These are phyloP conservation scores for Drepana arcuata DNA, from an alignment of 1,140 invertebrate genomes.

Conservation along the genomic window DNA sequence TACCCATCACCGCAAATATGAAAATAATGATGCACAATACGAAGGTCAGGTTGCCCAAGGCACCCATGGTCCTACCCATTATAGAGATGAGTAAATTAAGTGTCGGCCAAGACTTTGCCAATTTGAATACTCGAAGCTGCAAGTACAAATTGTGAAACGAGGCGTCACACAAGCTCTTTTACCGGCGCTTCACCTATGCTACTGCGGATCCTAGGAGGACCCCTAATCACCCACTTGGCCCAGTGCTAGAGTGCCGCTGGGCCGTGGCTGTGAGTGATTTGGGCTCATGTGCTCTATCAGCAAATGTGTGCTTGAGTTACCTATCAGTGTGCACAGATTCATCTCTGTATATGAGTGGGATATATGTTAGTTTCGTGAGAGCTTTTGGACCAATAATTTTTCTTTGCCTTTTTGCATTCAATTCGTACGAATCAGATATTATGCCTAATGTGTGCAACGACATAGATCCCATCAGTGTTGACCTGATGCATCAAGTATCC, in stretches of 20 bases:
- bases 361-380: constrained; percentile 62
- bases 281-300: constrained; percentile 39
- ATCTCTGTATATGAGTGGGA: constrained; percentile 64
- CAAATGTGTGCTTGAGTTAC: constrained; percentile 65
- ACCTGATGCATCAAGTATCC: constrained; percentile 53
- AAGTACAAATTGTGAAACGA: constrained; percentile 73
- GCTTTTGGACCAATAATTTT: constrained; percentile 40
- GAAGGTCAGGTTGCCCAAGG: constrained; percentile 96
- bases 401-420: constrained; percentile 15
- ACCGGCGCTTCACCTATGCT: constrained; percentile 71
- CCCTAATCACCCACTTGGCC: constrained; percentile 38
- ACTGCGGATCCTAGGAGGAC: constrained; percentile 43
- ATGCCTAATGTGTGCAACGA: constrained; percentile 30
- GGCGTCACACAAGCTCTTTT: constrained; percentile 69
- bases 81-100: constrained; percentile 97
- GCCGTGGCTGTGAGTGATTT: constrained; percentile 31
- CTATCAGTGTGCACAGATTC: constrained; percentile 62
- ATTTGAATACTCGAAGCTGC: constrained; percentile 96
- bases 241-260: constrained; percentile 1
- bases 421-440: constrained; percentile 10
- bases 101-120: constrained; percentile 98
- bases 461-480: constrained; percentile 67
- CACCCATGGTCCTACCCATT: constrained; percentile 96
- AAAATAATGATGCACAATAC: constrained; percentile 97
- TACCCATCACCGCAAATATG: constrained; percentile 98